phyloP scores from a whole-genome alignment of 2,113 vertebrate species.

The Bos javanicus region DNA sequence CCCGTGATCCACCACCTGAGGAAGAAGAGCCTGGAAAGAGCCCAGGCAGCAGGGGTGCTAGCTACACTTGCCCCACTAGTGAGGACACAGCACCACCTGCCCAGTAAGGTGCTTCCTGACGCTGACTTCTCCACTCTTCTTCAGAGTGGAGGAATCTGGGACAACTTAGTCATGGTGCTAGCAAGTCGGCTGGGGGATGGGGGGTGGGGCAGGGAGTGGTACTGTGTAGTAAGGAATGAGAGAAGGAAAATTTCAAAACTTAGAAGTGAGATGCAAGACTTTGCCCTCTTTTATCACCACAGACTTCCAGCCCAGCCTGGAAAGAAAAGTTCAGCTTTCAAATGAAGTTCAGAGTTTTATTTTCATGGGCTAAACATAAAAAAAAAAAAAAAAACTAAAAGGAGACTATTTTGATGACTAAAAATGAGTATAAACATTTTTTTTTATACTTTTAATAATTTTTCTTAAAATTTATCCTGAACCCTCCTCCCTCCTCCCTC shows the following conservation, averaged over 20 bases:
- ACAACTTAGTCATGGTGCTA: not conserved
- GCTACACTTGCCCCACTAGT: not conserved
- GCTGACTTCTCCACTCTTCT: not conserved
- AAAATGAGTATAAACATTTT: not conserved
- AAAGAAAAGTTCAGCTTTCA: not conserved
- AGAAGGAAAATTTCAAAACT: not conserved
- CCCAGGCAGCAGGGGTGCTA: no score
- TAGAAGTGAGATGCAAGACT: not conserved
- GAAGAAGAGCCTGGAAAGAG: not conserved
- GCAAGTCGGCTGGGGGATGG: not conserved
- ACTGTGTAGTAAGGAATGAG: not conserved
- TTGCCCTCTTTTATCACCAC: not conserved
- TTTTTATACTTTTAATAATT: no score
- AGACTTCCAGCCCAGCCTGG: not conserved
- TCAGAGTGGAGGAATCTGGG: not conserved
- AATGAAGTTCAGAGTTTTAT: not conserved
- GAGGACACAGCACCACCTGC: no score
- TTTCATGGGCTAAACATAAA: not conserved
- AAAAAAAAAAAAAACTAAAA: not conserved
- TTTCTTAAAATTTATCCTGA: no score
- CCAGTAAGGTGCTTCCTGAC: not conserved
- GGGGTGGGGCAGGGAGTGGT: rapidly evolving
- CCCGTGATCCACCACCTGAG: not conserved
- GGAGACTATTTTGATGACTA: not conserved
- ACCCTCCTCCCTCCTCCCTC: no score